Percentiles rank a stretch among this genome's conserved stretches.
Evolutionary conservation across 2,113 vertebrate genomes (phyloP).

Genomic region (Campylorhamphus procurvoides): DNA sequence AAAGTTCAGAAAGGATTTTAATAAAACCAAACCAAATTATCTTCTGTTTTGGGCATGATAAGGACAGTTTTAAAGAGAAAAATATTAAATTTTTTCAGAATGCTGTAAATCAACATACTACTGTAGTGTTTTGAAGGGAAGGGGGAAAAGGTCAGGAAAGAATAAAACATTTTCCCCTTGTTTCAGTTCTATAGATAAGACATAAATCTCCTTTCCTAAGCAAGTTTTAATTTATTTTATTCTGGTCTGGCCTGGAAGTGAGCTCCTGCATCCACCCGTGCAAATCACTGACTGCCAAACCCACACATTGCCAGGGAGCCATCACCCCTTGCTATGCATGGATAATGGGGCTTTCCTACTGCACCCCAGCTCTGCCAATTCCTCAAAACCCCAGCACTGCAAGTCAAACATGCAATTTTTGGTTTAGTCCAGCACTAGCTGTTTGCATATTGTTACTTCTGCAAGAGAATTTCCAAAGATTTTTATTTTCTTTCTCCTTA

Average conservation of each 20-base stretch:
- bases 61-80: slow-evolving; percentile 26
- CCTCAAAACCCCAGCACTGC: neutral
- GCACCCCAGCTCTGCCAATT: neutral
- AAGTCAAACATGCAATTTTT: neutral
- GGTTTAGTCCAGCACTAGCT: neutral
- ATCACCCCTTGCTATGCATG: neutral
- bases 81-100: neutral
- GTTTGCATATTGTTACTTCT: neutral
- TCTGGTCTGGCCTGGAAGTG: neutral
- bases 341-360: neutral
- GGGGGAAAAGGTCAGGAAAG: neutral
- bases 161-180: neutral
- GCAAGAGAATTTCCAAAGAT: neutral
- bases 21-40: slow-evolving; percentile 51
- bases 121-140: neutral
- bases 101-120: neutral
- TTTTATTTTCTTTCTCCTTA: neutral
- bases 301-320: neutral
- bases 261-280: neutral
- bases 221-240: neutral
- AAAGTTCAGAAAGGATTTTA: slow-evolving; percentile 67
- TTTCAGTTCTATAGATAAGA: neutral
- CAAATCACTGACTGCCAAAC: neutral
- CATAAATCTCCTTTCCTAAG: neutral
- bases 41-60: neutral